These are phyloP conservation scores for Pomatostomus ruficeps DNA, from an alignment of 2,113 vertebrate species.

Conservation along the genomic window DNA sequence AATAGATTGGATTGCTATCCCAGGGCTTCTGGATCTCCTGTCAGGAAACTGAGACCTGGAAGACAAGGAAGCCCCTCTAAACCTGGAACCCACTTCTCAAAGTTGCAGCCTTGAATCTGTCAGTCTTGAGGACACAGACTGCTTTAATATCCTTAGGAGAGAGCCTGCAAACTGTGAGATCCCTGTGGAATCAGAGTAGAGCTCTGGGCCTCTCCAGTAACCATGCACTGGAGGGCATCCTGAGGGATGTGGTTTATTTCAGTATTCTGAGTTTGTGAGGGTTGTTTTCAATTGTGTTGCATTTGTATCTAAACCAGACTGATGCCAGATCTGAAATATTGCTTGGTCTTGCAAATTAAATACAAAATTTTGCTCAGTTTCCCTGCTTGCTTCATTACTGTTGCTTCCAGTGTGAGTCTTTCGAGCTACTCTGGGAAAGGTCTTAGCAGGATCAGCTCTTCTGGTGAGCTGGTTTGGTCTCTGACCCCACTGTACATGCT, in stretches of 20 bases:
- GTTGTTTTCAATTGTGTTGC: background rate
- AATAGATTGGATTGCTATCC: background rate
- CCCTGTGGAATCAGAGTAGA: rapidly evolving
- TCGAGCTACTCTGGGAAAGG: background rate
- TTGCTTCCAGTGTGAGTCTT: background rate
- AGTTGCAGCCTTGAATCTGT: background rate
- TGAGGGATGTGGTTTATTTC: background rate
- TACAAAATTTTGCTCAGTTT: background rate
- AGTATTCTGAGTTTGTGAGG: background rate
- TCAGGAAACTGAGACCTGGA: background rate
- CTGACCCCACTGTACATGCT: background rate
- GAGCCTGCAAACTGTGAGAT: background rate
- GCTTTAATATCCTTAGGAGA: background rate
- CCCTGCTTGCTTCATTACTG: background rate
- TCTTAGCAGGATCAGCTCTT: background rate
- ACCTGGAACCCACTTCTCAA: background rate
- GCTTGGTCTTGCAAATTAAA: background rate
- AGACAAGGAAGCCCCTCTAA: background rate
- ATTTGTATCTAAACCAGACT: background rate
- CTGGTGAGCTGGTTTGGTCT: background rate
- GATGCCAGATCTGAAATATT: background rate
- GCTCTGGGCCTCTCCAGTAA: background rate
- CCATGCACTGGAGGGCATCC: background rate
- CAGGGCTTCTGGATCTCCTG: background rate
- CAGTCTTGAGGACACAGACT: background rate